Evolutionary conservation across 2,113 vertebrate species (phyloP).

Genomic region (Equus quagga): DNA sequence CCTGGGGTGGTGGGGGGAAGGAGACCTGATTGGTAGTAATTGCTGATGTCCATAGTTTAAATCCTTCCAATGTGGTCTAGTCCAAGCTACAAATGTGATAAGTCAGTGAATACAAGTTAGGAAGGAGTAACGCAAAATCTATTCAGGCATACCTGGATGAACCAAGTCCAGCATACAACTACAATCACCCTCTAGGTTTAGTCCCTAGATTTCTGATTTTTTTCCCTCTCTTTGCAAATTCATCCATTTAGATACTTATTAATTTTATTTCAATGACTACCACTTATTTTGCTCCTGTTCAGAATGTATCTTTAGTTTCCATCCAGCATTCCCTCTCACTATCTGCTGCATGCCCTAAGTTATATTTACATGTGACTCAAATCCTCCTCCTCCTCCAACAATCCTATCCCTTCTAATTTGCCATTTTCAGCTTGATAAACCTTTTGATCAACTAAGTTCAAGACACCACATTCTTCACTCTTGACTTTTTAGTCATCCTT

Average conservation of each 20-base stretch:
- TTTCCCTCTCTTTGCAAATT: not conserved
- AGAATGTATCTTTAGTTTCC: not conserved
- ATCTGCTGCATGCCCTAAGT: not conserved
- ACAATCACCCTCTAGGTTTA: not conserved
- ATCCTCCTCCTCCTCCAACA: not conserved
- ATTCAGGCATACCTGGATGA: not conserved
- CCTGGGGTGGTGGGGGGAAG: not conserved
- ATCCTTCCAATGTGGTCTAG: not conserved
- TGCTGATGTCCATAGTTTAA: not conserved
- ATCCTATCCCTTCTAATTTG: not conserved
- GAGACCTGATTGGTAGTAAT: not conserved
- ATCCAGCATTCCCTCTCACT: not conserved
- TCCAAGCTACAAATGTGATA: not conserved
- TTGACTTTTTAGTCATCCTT: not conserved
- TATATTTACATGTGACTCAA: not conserved
- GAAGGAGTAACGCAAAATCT: not conserved
- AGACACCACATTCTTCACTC: not conserved
- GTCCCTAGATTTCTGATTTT: not conserved
- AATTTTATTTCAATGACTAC: not conserved
- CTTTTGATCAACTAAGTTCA: not conserved
- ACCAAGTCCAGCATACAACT: rapidly evolving
- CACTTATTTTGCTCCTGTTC: not conserved
- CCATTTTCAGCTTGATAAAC: not conserved
- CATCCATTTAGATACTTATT: not conserved
- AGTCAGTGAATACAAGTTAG: not conserved